phyloP scores from a whole-genome alignment of 1,140 invertebrate genomes.

The Arion vulgaris region DNA sequence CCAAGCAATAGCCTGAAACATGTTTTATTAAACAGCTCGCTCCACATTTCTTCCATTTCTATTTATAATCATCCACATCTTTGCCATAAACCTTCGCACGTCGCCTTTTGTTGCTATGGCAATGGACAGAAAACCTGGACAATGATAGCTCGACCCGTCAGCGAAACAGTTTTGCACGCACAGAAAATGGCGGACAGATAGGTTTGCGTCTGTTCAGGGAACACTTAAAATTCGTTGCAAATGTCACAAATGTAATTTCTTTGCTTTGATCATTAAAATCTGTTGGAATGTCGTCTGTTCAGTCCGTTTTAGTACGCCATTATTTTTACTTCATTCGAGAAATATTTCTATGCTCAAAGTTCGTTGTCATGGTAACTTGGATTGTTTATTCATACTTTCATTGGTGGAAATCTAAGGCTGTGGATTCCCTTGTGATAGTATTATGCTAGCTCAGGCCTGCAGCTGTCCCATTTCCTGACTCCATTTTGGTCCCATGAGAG shows the following conservation, averaged over 20 bases:
- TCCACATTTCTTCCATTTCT: no score
- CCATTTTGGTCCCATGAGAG: no score
- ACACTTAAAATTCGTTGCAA: not conserved
- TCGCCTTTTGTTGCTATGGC: constrained; percentile 5
- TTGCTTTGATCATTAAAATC: not conserved
- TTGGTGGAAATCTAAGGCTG: no score
- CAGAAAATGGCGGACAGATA: not conserved
- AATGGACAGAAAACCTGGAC: not conserved
- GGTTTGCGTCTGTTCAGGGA: not conserved
- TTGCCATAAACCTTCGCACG: not conserved
- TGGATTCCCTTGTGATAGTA: no score
- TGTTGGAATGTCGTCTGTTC: not conserved
- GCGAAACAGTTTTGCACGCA: not conserved
- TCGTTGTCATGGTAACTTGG: not conserved
- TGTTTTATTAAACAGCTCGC: constrained; percentile 1
- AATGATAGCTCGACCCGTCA: not conserved
- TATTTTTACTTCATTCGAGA: not conserved
- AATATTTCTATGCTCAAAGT: not conserved
- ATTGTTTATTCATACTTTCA: not conserved
- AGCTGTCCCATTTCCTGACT: no score
- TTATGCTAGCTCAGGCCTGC: no score
- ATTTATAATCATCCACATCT: not conserved
- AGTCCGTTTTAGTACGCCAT: not conserved
- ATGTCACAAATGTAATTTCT: not conserved
- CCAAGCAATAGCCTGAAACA: not conserved